A percentile compares a stretch with the other conserved stretches of the same genome.
phyloP scores from a whole-genome alignment of 53 echinoderm and acorn worm species.

The Zoroaster sp. region DNA sequence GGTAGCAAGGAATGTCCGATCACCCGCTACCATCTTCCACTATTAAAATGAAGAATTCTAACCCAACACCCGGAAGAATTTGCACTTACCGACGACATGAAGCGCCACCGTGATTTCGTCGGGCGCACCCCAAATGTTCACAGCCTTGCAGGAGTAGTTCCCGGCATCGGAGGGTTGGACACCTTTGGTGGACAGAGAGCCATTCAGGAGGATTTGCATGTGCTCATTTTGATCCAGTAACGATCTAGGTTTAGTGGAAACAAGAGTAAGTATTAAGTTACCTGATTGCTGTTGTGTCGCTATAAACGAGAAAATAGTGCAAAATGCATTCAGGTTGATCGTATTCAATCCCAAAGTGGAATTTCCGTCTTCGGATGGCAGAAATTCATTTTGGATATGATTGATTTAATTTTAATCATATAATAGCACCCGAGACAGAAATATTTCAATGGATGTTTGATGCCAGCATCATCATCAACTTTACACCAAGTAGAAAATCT shows the following conservation, averaged over 20 bases:
- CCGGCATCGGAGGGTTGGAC: conserved; percentile 81
- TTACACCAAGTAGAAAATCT: too few species aligned
- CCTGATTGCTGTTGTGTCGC: too few species aligned
- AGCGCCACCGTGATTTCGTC: conserved; percentile 84
- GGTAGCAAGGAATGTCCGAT: not conserved
- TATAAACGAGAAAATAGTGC: too few species aligned
- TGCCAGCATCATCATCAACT: too few species aligned
- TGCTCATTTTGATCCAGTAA: conserved; percentile 45
- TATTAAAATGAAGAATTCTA: too few species aligned
- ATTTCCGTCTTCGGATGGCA: too few species aligned
- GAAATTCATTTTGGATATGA: too few species aligned
- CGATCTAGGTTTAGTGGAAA: conserved; percentile 24
- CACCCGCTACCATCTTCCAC: conserved; percentile 36
- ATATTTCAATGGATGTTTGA: too few species aligned
- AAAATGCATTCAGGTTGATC: too few species aligned
- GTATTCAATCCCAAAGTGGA: not conserved
- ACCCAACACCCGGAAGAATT: not conserved
- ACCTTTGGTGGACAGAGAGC: conserved; percentile 73
- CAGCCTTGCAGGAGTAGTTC: conserved; percentile 87
- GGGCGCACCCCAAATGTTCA: conserved; percentile 85
- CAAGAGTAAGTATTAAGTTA: too few species aligned
- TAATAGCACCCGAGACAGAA: not conserved
- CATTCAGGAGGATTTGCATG: conserved; percentile 66
- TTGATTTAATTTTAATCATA: too few species aligned
- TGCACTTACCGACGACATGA: conserved; percentile 87